Evolutionary conservation across 2,888 invertebrate species (phyloP).

Genomic region (Mythimna loreyi): DNA sequence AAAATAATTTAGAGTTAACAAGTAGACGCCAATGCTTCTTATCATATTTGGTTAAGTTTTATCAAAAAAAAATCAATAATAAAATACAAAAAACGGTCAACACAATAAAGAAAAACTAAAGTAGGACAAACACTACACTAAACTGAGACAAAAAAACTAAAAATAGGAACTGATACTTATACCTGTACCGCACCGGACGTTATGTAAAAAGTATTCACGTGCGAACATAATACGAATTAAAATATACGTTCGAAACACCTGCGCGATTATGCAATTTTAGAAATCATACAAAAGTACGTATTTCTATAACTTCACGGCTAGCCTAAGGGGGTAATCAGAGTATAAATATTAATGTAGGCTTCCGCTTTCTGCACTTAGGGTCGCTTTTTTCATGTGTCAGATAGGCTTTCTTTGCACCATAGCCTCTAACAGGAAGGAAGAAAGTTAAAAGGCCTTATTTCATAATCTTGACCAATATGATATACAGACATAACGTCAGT

Average conservation of each 20-base stretch:
- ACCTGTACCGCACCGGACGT: constrained; percentile 51
- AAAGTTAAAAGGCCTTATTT: constrained; percentile 24
- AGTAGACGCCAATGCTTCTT: no score
- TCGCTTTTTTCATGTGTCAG: constrained; percentile 25
- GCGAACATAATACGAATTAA: constrained; percentile 51
- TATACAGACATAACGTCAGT: background rate
- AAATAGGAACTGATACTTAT: constrained; percentile 39
- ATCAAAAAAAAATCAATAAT: no score
- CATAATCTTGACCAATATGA: constrained; percentile 4
- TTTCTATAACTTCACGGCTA: constrained; percentile 56
- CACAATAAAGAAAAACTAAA: background rate
- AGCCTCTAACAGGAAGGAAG: constrained; percentile 17
- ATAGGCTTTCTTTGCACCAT: constrained; percentile 44
- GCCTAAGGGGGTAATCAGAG: constrained; percentile 54
- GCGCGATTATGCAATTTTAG: constrained; percentile 59
- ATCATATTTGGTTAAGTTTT: no score
- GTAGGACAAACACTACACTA: constrained; percentile 3
- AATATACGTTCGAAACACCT: constrained; percentile 52
- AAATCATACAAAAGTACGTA: constrained; percentile 60
- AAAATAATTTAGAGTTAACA: no score
- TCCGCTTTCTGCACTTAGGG: constrained; percentile 37
- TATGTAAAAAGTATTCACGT: constrained; percentile 57
- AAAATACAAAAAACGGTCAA: background rate
- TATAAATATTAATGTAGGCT: constrained; percentile 42
- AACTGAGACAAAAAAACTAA: constrained; percentile 4